phyloP scores from a whole-genome alignment of 2,113 vertebrate species.

The Rhea pennata region DNA sequence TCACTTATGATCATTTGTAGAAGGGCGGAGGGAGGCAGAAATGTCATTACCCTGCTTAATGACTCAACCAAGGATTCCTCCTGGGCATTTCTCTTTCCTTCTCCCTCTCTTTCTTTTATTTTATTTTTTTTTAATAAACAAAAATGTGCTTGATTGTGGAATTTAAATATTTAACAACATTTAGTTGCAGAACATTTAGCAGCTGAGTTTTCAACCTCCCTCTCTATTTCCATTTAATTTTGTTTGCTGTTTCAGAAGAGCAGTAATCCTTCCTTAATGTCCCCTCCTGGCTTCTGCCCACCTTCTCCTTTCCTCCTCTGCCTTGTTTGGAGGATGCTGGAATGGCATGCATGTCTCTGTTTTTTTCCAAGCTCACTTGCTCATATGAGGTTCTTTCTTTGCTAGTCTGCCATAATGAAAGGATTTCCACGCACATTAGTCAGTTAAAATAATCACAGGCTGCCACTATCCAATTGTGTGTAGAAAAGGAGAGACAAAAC shows the following conservation, averaged over 20 bases:
- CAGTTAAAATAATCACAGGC: not conserved
- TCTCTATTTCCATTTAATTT: not conserved
- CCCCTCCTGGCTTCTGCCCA: not conserved
- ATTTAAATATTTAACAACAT: conserved; percentile 49
- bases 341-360: not conserved
- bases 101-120: not conserved
- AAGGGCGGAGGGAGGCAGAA: conserved; percentile 13
- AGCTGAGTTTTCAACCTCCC: conserved; percentile 6
- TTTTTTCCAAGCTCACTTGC: not conserved
- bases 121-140: conserved; percentile 1
- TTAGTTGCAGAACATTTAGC: conserved; percentile 10
- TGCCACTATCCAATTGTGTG: not conserved
- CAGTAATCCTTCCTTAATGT: not conserved
- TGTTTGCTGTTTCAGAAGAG: not conserved
- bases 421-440: not conserved
- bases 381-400: not conserved
- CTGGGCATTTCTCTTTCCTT: not conserved
- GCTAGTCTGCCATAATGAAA: not conserved
- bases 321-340: not conserved
- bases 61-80: not conserved
- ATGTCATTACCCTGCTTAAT: conserved; percentile 25
- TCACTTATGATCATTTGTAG: not conserved
- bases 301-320: not conserved
- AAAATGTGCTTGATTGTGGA: not conserved
- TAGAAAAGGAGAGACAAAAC: not conserved